A percentile compares a stretch with the other conserved stretches of the same genome.
phyloP scores from a whole-genome alignment of 2,797 vertebrate species.

The Sciurus vulgaris region DNA sequence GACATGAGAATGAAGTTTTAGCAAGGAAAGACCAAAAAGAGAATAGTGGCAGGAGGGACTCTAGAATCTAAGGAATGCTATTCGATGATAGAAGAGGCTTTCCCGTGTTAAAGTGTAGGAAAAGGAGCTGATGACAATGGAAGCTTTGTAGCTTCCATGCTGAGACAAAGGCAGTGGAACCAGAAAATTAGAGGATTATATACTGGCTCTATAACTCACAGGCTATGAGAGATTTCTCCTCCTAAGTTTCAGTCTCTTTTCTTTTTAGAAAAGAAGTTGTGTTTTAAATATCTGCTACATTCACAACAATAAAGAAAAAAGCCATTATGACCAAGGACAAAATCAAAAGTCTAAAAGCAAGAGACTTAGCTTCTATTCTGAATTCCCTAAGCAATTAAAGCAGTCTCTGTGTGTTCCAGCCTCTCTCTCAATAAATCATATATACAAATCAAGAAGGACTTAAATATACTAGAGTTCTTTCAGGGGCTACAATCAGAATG shows the following conservation, averaged over 20 bases:
- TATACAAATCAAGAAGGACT: not conserved
- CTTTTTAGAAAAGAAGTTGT: not conserved
- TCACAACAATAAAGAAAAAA: not conserved
- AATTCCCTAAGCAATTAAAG: not conserved
- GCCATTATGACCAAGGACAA: not conserved
- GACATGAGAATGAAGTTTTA: not conserved
- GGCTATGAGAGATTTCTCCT: not conserved
- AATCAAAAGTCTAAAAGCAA: slow-evolving; percentile 29
- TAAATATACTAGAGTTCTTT: not conserved
- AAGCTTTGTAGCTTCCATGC: not conserved
- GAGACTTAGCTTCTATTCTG: not conserved
- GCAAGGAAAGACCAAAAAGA: not conserved
- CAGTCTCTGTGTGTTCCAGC: not conserved
- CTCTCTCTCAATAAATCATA: not conserved
- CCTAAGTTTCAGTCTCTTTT: not conserved
- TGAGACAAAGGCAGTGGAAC: not conserved
- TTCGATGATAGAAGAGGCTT: not conserved
- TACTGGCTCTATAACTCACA: not conserved
- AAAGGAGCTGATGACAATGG: not conserved
- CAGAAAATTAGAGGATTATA: not conserved
- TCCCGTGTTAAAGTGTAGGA: not conserved
- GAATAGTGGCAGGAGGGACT: not conserved
- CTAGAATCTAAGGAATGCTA: not conserved
- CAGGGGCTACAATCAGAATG: not conserved
- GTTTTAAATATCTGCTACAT: slow-evolving; percentile 1